Base-by-base conservation (phyloP, 2,888 invertebrate species). In the Tromatobia lineatoria region DNA sequence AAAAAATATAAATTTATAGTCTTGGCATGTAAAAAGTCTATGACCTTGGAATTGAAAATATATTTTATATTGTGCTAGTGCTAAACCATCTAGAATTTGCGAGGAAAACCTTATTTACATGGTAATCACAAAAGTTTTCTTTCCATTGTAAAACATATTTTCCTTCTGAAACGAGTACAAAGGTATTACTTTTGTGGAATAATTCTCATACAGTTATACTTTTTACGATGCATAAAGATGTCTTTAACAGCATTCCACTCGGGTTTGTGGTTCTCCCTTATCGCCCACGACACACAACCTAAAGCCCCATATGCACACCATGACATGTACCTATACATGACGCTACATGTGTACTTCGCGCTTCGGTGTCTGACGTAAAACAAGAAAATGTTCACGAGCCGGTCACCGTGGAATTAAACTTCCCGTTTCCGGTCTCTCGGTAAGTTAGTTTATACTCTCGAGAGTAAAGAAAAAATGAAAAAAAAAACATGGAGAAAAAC, bases 361-460 rank as follows among this genome's bases (percentile, higher is more conserved):
- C 11, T 23, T n/a, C 34, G 38, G 20, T 42, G 64, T 64, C 64
- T 38, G 20, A 38, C 38, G 64, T 50, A 45, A 79, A 79, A 74
- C 54, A 57, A 74, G 74, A 34, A 78, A 78, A 78, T 79, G 54
- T 75, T 70, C 71, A 70, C 61, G 47, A 47, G 64, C 79, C 75
- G 78, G 76, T 83, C 77, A 70, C 83, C 87, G 76, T 83, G 82
- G 70, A 81, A 85, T 85, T 87, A 90, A 91, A 90, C 90, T 91
- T 89, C 79, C 79, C 82, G 88, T 88, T 90, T 91, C 90, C 90
- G 88, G 87, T 82, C 85, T 78, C 47, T 67, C 88, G 23, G 87
- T 88, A 88, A 88, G 88, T 88, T 88, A 87, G 80, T 86, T 86
- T 77, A 77, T 83, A 85, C 74, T 54, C 71, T 23, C 10, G 59